A percentile compares a stretch with the other conserved stretches of the same genome.
Conservation (phyloP, 2,797 vertebrate genomes). For the Pangasius krempfi region DNA sequence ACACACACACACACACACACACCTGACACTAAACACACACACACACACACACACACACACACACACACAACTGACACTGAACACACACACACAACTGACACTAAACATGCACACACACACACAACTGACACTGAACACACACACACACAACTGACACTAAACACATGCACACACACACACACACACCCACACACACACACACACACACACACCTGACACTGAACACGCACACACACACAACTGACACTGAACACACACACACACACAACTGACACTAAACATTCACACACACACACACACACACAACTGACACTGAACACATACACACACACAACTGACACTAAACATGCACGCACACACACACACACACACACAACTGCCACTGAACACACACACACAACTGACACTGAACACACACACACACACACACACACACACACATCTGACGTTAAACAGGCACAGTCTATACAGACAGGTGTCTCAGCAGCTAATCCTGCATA, state of each 20-base stretch:
- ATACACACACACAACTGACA: not conserved
- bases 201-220: constrained; percentile 4
- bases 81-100: too few species aligned
- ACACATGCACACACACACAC: too few species aligned
- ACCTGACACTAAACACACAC: not conserved
- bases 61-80: not conserved
- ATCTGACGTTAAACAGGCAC: not conserved
- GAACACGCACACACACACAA: too few species aligned
- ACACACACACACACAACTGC: not conserved
- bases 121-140: too few species aligned
- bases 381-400: not conserved
- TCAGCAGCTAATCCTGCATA: not conserved
- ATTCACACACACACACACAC: not conserved
- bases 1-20: not conserved
- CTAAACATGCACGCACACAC: not conserved
- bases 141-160: too few species aligned
- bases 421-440: not conserved
- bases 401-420: too few species aligned
- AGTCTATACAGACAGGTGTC: not conserved
- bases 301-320: not conserved
- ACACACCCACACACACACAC: not conserved
- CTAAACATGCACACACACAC: too few species aligned
- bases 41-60: not conserved
- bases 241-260: too few species aligned
- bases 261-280: not conserved